These are phyloP conservation scores for Tachina grossa DNA, from an alignment of 2,888 invertebrate genomes.

Conservation along the genomic window DNA sequence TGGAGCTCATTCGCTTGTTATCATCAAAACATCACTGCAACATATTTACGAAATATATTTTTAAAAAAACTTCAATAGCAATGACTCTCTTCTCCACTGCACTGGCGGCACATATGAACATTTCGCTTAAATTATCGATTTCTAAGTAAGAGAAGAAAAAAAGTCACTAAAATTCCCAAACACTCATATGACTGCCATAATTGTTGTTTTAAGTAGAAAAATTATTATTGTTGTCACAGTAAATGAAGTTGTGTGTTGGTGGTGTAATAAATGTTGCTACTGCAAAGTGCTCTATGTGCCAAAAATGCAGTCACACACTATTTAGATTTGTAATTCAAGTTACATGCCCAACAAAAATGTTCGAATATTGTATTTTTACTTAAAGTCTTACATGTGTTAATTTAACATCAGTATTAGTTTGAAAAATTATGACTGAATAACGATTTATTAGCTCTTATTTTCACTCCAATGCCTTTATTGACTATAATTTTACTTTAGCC, in stretches of 20 bases:
- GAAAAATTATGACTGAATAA: slow-evolving; percentile 38
- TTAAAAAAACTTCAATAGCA: background rate
- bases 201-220: slow-evolving; percentile 26
- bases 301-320: slow-evolving; percentile 14
- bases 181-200: slow-evolving; percentile 41
- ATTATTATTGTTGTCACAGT: slow-evolving; percentile 38
- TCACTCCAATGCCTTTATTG: background rate
- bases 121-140: slow-evolving; percentile 51
- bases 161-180: slow-evolving; percentile 20
- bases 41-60: background rate
- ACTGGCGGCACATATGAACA: background rate
- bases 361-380: background rate
- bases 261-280: slow-evolving; percentile 10
- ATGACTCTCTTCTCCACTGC: background rate
- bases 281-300: slow-evolving; percentile 25
- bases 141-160: slow-evolving; percentile 5
- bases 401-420: background rate
- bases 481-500: background rate
- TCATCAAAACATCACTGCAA: background rate
- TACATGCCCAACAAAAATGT: background rate
- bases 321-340: slow-evolving; percentile 19
- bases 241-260: background rate
- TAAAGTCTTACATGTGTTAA: background rate
- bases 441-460: slow-evolving; percentile 56
- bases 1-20: slow-evolving; percentile 25